phyloP scores from a whole-genome alignment of 2,113 vertebrate genomes.

The Tauraco erythrolophus region DNA sequence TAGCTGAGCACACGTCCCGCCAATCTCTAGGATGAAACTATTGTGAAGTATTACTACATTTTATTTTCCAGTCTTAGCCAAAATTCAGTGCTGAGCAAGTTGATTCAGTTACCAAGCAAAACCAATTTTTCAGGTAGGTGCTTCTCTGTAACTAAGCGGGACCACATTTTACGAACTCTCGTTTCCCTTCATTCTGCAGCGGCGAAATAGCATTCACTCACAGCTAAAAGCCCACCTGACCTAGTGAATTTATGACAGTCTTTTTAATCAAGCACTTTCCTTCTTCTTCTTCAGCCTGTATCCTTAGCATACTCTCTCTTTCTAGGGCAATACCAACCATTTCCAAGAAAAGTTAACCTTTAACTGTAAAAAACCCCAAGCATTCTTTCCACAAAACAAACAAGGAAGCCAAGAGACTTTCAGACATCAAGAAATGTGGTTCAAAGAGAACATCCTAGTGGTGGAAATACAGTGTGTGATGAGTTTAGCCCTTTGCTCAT shows the following conservation, averaged over 20 bases:
- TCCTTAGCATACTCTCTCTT: not conserved
- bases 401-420: not conserved
- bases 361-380: not conserved
- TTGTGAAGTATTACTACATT: not conserved
- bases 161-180: not conserved
- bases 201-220: not conserved
- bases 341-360: not conserved
- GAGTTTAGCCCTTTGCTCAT: not conserved
- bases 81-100: not conserved
- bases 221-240: not conserved
- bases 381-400: not conserved
- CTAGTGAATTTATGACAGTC: not conserved
- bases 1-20: not conserved
- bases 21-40: not conserved
- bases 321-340: not conserved
- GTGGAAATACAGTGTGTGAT: not conserved
- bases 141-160: not conserved
- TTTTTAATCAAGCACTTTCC: not conserved
- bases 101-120: not conserved
- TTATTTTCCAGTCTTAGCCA: not conserved
- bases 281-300: not conserved
- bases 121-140: not conserved
- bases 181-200: not conserved
- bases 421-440: not conserved
- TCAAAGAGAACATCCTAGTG: not conserved